Evolutionary conservation across 2,888 invertebrate genomes (phyloP).

Genomic region (Perdita meconis): DNA sequence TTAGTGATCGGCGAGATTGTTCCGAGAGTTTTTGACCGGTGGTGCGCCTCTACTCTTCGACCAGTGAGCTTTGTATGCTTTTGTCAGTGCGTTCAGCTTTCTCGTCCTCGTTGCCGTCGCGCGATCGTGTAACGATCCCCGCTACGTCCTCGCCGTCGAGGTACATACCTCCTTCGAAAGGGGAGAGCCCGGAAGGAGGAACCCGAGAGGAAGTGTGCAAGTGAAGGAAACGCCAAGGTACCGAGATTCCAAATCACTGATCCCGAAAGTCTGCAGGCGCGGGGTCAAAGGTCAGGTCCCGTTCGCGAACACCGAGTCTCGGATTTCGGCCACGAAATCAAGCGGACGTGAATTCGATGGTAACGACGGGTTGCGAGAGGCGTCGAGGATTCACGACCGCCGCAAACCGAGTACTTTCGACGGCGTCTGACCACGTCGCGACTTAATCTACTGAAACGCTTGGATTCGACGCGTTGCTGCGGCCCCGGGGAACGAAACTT

Average conservation of each 20-base stretch:
- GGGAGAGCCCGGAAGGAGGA: background rate
- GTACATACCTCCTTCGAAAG: background rate
- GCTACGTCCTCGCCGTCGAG: too few species aligned
- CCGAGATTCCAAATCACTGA: too few species aligned
- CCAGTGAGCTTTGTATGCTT: conserved; percentile 1
- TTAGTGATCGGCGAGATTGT: background rate
- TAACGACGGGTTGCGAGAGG: background rate
- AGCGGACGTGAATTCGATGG: background rate
- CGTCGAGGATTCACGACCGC: background rate
- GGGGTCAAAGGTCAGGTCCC: too few species aligned
- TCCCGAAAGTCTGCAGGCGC: too few species aligned
- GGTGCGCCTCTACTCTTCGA: conserved; percentile 3
- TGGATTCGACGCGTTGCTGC: background rate
- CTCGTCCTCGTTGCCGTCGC: conserved; percentile 43
- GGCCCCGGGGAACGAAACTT: background rate
- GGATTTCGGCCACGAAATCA: too few species aligned
- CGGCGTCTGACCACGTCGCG: conserved; percentile 37
- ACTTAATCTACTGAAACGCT: conserved; percentile 38
- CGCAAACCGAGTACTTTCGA: background rate
- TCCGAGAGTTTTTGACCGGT: background rate
- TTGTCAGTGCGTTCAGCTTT: conserved; percentile 3
- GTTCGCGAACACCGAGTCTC: too few species aligned
- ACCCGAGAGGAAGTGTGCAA: too few species aligned
- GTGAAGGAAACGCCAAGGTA: too few species aligned
- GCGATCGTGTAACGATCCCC: too few species aligned